Percentiles rank a stretch among this genome's conserved stretches.
These are phyloP conservation scores for Aegypius monachus DNA, from an alignment of 2,113 vertebrate species.

Conservation along the genomic window DNA sequence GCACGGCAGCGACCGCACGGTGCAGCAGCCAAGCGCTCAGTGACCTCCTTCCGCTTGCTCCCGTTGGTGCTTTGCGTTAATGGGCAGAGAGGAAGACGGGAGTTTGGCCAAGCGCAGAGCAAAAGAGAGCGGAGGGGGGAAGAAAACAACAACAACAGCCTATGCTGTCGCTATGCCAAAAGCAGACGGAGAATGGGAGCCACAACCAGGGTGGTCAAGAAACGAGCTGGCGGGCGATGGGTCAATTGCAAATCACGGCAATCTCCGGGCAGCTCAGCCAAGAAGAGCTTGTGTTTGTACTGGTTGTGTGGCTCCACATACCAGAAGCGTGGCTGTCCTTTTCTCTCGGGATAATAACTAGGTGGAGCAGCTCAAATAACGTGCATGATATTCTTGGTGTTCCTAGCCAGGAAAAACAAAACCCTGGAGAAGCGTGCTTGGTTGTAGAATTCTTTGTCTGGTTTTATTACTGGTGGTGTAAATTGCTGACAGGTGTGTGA, in stretches of 20 bases:
- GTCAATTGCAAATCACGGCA: neutral
- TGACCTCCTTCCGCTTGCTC: constrained; percentile 25
- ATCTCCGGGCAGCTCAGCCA: neutral
- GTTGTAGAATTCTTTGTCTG: neutral
- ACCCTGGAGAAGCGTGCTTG: neutral
- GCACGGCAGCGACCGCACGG: neutral
- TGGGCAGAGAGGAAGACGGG: constrained; percentile 6
- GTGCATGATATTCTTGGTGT: constrained; percentile 12
- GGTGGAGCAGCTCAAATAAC: constrained; percentile 33
- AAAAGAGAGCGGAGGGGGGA: neutral
- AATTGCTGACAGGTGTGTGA: neutral
- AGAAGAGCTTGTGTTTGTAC: constrained; percentile 9
- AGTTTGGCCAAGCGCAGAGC: constrained; percentile 38
- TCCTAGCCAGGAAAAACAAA: constrained; percentile 34
- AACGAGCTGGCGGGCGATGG: neutral
- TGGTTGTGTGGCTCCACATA: constrained; percentile 11
- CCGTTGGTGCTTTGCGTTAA: neutral
- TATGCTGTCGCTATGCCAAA: neutral
- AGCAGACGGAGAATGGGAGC: neutral
- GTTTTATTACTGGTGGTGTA: neutral
- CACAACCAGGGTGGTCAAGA: constrained; percentile 37
- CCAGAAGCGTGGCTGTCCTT: constrained; percentile 36
- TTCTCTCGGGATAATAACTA: constrained; percentile 32
- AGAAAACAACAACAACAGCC: neutral
- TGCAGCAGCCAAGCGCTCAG: neutral